Evolutionary conservation across 1,140 invertebrate genomes (phyloP), one percentile per base, ranked within the genome.

Genomic region (Drosophila cardini): DNA sequence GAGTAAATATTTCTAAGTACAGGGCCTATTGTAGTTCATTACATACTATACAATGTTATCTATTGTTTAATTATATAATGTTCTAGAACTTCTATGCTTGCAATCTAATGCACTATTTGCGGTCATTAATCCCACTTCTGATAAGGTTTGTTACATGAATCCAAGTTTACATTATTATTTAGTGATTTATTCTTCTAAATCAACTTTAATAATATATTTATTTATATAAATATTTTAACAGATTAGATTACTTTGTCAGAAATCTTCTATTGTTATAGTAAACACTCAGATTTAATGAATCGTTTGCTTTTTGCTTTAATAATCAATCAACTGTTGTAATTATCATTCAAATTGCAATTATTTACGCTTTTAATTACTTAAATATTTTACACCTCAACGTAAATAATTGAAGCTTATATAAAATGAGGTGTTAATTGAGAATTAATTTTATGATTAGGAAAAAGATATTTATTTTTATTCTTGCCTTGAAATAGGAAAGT

Each of bases 101-200:
- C 30, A 26, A 5, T 2, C 4, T 26, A 26, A 26, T 45, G 2
- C 38, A 32, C 5, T 45, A 16, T 30, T 13, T 38, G 5, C 32
- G 45, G 48, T 63, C 48, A 53, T 53, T 63, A 52, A 53, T 42
- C 60, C 10, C 18, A 15, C 45, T 34, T 48, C 15, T 61, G 45
- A 61, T 61, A 50, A 61, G 26, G 10, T 6, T 60, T 18, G 10
- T 34, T 36, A 36, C 36, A 34, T 36, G 21, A 38, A 61, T 21
- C 18, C 13, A 30, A 11, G 10, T 11, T 10, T 32, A 11, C 30
- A 15, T 11, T 32, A 50, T 30, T 50, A 15, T 26, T 55, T 4
- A 13, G 18, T 32, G 13, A 16, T 30, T 8, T n/a, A 7, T 50
- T n/a, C 5, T 2, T n/a, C 1, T 36, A 7, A 36, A 53, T 53